phyloP scores from a whole-genome alignment of 2,113 vertebrate species.

The Stigmatopora argus region DNA sequence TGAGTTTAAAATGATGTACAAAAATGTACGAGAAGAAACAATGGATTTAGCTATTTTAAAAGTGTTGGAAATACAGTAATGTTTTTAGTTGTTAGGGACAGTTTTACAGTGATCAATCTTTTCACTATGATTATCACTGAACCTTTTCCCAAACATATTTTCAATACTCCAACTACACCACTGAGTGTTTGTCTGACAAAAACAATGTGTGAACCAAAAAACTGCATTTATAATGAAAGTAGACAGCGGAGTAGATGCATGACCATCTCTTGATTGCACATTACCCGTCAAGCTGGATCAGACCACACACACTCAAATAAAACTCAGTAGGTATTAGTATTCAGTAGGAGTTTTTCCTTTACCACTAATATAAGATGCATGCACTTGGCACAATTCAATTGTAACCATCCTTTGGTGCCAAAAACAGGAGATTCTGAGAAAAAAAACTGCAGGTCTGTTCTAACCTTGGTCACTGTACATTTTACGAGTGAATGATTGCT shows the following conservation, averaged over 20 bases:
- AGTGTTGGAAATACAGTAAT: too few relatives aligned
- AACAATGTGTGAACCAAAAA: background rate
- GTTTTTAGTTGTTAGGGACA: too few relatives aligned
- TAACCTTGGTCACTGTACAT: conserved; percentile 2
- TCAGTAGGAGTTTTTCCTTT: conserved; percentile 16
- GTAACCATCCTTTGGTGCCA: background rate
- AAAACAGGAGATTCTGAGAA: background rate
- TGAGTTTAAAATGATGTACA: too few relatives aligned
- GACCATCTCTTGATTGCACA: conserved; percentile 1
- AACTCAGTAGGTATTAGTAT: background rate
- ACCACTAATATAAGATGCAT: conserved; percentile 5
- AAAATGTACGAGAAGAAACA: too few relatives aligned
- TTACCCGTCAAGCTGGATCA: background rate
- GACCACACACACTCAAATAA: conserved; percentile 4
- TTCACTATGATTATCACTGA: background rate
- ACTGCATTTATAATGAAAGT: conserved; percentile 18
- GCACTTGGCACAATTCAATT: background rate
- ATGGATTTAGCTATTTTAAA: too few relatives aligned
- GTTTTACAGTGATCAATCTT: too few relatives aligned
- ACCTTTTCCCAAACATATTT: background rate
- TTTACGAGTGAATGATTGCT: background rate
- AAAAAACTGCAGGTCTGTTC: background rate
- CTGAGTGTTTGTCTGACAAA: background rate
- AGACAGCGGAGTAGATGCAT: conserved; percentile 1
- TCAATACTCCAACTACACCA: background rate